phyloP scores from a whole-genome alignment of 2,797 vertebrate genomes.

The Tokudaia muenninki region DNA sequence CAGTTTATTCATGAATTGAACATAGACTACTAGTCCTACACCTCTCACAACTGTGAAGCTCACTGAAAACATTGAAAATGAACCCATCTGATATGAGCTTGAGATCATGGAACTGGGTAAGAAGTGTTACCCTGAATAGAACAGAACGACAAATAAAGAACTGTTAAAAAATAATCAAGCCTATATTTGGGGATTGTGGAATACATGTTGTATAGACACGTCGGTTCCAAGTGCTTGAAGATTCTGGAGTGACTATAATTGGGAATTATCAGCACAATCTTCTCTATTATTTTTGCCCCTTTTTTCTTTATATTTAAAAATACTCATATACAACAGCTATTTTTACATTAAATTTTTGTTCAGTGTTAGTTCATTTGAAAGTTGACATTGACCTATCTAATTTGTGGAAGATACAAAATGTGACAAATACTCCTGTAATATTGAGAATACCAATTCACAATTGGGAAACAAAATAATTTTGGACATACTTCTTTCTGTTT shows the following conservation, averaged over 20 bases:
- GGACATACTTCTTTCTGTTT: neutral
- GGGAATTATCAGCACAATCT: neutral
- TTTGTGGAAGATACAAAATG: neutral
- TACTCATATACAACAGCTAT: neutral
- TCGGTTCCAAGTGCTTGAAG: too few species aligned
- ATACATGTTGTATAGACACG: neutral
- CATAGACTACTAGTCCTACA: neutral
- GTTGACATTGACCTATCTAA: neutral
- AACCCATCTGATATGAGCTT: neutral
- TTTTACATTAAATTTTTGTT: neutral
- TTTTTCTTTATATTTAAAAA: neutral
- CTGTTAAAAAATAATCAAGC: neutral
- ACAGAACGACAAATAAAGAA: neutral
- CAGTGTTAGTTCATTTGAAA: neutral
- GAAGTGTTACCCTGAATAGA: neutral
- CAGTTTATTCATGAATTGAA: neutral
- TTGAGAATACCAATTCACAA: neutral
- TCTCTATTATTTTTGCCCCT: neutral
- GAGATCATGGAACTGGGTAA: neutral
- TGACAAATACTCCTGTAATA: conserved; percentile 18
- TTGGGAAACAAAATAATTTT: neutral
- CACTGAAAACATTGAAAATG: neutral
- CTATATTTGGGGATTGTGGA: neutral
- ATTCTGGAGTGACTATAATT: neutral
- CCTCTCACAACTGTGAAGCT: neutral